A percentile compares a stretch with the other conserved stretches of the same genome.
Evolutionary conservation across 2,888 invertebrate genomes (phyloP).

Genomic region (Leptopilina syphax): DNA sequence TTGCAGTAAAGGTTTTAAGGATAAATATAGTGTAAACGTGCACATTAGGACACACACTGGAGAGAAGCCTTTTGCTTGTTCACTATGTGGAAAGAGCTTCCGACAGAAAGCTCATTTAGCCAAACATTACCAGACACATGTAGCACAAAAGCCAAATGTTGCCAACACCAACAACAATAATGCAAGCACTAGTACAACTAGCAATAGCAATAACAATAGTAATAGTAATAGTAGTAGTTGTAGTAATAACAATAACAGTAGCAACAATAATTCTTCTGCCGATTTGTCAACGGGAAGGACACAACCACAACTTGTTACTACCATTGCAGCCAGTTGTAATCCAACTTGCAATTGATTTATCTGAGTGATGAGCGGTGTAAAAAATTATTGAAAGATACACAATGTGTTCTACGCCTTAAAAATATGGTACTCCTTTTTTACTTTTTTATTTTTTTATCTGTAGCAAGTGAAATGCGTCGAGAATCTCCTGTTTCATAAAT

Average conservation of each 20-base stretch:
- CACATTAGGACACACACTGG: conserved; percentile 98
- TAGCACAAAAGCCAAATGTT: conserved; percentile 87
- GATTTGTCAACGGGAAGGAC: conserved; percentile 45
- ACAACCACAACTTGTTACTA: conserved; percentile 46
- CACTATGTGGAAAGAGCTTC: conserved; percentile 95
- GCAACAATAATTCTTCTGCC: conserved; percentile 54
- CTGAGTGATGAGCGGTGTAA: neutral
- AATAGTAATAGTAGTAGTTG: too few relatives aligned
- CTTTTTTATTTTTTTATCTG: too few relatives aligned
- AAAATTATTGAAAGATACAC: too few relatives aligned
- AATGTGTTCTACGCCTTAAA: too few relatives aligned
- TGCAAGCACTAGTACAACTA: conserved; percentile 74
- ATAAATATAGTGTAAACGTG: conserved; percentile 98
- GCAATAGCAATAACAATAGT: conserved; percentile 48
- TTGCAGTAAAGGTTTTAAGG: conserved; percentile 95
- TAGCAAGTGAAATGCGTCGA: too few relatives aligned
- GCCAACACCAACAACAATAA: conserved; percentile 80
- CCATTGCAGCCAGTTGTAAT: conserved; percentile 46
- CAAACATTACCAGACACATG: conserved; percentile 95
- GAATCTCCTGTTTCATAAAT: too few relatives aligned
- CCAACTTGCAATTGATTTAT: conserved; percentile 49
- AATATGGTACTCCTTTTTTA: too few relatives aligned
- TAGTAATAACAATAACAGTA: conserved; percentile 8
- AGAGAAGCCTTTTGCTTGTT: conserved; percentile 97
- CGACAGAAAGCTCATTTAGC: conserved; percentile 94